Percentiles rank a stretch among this genome's conserved stretches.
Conservation (phyloP, 2,888 invertebrate genomes). For the Drosophila nr. perissopoda region DNA sequence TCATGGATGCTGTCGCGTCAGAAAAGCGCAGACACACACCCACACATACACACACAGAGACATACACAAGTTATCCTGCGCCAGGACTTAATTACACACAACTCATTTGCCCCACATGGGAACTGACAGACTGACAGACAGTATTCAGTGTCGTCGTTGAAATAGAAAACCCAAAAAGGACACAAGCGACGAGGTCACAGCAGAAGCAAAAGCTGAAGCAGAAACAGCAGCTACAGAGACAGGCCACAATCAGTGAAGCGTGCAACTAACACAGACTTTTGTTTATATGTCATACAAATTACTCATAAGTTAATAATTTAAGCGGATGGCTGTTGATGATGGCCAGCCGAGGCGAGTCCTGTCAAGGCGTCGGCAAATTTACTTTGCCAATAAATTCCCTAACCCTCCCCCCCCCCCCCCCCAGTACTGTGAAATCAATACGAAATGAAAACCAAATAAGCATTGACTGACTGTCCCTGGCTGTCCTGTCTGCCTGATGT, state of each 20-base stretch:
- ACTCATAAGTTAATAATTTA: constrained; percentile 79
- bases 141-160: constrained; percentile 29
- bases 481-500: constrained; percentile 33
- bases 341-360: constrained; percentile 49
- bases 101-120: constrained; percentile 67
- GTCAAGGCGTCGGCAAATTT: constrained; percentile 67
- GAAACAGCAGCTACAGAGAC: constrained; percentile 1
- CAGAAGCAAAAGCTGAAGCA: constrained; percentile 6
- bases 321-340: constrained; percentile 78
- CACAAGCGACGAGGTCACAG: constrained; percentile 30
- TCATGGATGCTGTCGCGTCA: constrained; percentile 26
- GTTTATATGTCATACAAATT: constrained; percentile 81
- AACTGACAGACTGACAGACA: constrained; percentile 31
- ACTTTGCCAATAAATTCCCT: constrained; percentile 49
- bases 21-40: constrained; percentile 1
- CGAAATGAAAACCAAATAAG: constrained; percentile 76
- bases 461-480: constrained; percentile 11
- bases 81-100: constrained; percentile 73
- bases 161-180: constrained; percentile 61
- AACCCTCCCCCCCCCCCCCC: too few relatives aligned
- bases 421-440: constrained; percentile 64
- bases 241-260: constrained; percentile 60
- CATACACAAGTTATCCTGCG: constrained; percentile 12
- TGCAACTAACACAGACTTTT: constrained; percentile 72
- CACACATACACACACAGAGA: constrained; percentile 1